phyloP scores from a whole-genome alignment of 2,888 invertebrate genomes.

The Didymodactylos carnosus region DNA sequence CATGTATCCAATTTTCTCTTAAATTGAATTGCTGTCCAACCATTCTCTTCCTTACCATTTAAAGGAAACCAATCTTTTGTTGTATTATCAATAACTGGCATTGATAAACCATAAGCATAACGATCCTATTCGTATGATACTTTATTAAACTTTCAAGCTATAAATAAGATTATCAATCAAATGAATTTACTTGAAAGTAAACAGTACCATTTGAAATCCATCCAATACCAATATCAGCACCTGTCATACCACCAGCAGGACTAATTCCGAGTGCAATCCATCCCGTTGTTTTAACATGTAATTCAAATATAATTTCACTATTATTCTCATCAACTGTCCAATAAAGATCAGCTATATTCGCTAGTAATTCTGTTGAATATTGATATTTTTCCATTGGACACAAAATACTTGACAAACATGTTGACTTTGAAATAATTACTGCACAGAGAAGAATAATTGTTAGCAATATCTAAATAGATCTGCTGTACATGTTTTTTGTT shows the following conservation, averaged over 20 bases:
- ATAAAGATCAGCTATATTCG: background rate
- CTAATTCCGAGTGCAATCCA: constrained; percentile 12
- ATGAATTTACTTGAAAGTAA: constrained; percentile 21
- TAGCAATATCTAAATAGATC: too few relatives aligned
- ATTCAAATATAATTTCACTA: background rate
- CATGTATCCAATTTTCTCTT: constrained; percentile 13
- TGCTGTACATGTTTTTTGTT: too few relatives aligned
- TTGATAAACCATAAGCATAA: background rate
- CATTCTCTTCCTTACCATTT: constrained; percentile 11
- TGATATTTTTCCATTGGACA: background rate
- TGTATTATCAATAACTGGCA: background rate
- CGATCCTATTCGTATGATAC: background rate
- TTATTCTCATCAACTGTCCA: background rate
- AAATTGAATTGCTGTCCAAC: constrained; percentile 12
- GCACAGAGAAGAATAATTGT: too few relatives aligned
- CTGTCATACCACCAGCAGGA: constrained; percentile 51
- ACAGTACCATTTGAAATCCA: constrained; percentile 44
- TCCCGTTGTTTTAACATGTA: constrained; percentile 8
- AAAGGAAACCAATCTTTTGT: constrained; percentile 13
- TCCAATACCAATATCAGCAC: constrained; percentile 66
- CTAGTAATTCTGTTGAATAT: background rate
- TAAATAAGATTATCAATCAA: background rate
- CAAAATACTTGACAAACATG: background rate
- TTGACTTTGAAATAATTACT: too few relatives aligned
- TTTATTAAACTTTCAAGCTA: background rate